Conservation (phyloP, 1,140 invertebrate species). For the Ridgeia piscesae region DNA sequence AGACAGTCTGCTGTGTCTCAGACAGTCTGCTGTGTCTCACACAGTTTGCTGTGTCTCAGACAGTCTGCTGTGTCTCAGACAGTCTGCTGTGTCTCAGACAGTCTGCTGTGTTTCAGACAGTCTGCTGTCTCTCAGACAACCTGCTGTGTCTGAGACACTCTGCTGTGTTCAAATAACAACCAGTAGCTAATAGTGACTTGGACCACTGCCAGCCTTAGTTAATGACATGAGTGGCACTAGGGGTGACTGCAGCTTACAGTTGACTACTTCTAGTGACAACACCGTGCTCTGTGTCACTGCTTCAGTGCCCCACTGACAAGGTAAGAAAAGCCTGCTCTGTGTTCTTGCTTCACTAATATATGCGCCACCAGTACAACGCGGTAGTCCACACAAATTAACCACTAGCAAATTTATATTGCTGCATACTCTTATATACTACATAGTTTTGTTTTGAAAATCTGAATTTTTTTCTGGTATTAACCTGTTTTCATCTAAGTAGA, state of each 20-base stretch:
- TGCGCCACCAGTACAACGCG: not conserved
- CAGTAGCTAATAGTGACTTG: not conserved
- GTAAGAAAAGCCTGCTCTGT: not conserved
- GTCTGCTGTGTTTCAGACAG: not conserved
- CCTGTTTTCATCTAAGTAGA: not conserved
- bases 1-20: not conserved
- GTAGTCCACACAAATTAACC: not conserved
- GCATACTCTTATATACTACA: not conserved
- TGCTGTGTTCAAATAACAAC: not conserved
- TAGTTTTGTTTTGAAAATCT: too few relatives aligned
- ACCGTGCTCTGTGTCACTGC: not conserved
- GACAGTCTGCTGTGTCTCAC: not conserved
- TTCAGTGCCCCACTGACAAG: not conserved
- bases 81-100: not conserved
- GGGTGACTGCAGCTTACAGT: not conserved
- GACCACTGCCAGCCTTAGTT: not conserved
- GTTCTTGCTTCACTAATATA: slow-evolving; percentile 1
- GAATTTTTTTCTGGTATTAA: not conserved
- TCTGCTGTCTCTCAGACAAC: not conserved
- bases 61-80: not conserved
- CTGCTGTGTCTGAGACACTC: not conserved
- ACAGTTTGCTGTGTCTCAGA: not conserved
- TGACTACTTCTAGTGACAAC: not conserved
- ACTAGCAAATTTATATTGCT: not conserved
- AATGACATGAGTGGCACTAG: not conserved